Evolutionary conservation across 1,140 invertebrate species (phyloP).

Genomic region (Thaumatotibia leucotreta): DNA sequence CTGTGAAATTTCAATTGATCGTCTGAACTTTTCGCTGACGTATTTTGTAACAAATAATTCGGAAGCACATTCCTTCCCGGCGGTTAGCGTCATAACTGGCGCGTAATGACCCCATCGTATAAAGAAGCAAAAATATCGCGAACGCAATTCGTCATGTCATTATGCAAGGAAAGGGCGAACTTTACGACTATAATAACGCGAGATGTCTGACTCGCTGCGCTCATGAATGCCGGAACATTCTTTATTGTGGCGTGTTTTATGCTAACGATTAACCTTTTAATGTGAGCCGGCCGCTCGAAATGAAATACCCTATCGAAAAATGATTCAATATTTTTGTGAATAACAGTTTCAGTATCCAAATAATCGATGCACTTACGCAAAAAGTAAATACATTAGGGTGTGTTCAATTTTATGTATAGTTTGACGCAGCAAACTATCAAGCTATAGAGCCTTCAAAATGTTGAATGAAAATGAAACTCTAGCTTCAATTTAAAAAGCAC

Average conservation of each 20-base stretch:
- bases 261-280: slow-evolving; percentile 76
- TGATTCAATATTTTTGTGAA: slow-evolving; percentile 2
- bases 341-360: background rate
- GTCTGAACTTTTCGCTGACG: slow-evolving; percentile 6
- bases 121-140: slow-evolving; percentile 72
- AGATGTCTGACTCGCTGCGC: slow-evolving; percentile 68
- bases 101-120: slow-evolving; percentile 64
- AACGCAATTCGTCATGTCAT: slow-evolving; percentile 74
- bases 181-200: slow-evolving; percentile 74
- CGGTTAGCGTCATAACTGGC: slow-evolving; percentile 48
- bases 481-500: too few relatives aligned
- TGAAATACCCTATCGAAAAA: slow-evolving; percentile 49
- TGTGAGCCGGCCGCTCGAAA: slow-evolving; percentile 54
- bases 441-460: too few relatives aligned
- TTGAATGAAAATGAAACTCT: too few relatives aligned
- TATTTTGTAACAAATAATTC: slow-evolving; percentile 23
- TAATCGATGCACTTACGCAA: background rate
- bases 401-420: too few relatives aligned
- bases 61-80: slow-evolving; percentile 28
- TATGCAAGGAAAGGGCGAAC: slow-evolving; percentile 75
- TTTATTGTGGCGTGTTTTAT: slow-evolving; percentile 74
- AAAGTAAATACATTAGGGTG: too few relatives aligned
- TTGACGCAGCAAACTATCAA: too few relatives aligned
- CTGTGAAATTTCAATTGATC: slow-evolving; percentile 18
- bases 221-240: slow-evolving; percentile 65